phyloP scores from a whole-genome alignment of 1,140 invertebrate species.

The Micrasema longulum region DNA sequence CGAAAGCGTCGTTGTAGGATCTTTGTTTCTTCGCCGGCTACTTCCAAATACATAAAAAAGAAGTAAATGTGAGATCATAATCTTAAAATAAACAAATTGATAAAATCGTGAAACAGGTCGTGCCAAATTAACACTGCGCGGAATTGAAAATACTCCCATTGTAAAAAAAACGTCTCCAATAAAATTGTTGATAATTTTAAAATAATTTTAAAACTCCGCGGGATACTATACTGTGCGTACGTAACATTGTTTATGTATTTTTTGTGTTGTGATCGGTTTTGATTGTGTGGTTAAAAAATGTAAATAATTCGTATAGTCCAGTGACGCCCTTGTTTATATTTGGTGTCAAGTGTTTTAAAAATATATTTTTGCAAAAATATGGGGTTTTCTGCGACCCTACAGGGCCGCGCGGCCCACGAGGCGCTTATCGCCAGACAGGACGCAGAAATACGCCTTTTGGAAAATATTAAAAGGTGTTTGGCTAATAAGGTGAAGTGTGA shows the following conservation, averaged over 20 bases:
- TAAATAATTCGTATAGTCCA: slow-evolving; percentile 8
- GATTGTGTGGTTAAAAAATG: slow-evolving; percentile 30
- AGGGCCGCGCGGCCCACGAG: slow-evolving; percentile 86
- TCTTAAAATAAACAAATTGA: slow-evolving; percentile 39
- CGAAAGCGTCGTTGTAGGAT: slow-evolving; percentile 6
- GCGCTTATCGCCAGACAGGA: slow-evolving; percentile 88
- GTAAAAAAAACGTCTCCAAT: neutral
- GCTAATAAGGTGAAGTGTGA: slow-evolving; percentile 90
- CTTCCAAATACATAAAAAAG: slow-evolving; percentile 16
- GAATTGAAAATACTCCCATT: slow-evolving; percentile 13
- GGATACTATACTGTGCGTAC: too few relatives aligned
- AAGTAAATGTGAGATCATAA: slow-evolving; percentile 25
- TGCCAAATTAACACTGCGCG: slow-evolving; percentile 33
- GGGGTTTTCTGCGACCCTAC: slow-evolving; percentile 87
- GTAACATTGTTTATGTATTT: too few relatives aligned
- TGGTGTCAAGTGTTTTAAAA: slow-evolving; percentile 8
- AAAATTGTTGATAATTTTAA: too few relatives aligned
- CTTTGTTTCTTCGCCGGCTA: neutral
- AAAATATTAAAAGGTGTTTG: slow-evolving; percentile 88
- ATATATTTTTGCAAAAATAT: slow-evolving; percentile 72
- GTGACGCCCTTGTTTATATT: slow-evolving; percentile 2
- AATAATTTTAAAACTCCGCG: too few relatives aligned
- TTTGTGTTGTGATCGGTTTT: neutral
- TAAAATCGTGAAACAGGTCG: slow-evolving; percentile 22
- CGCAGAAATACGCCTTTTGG: slow-evolving; percentile 89